These are phyloP conservation scores for Ceraclea dissimilis DNA, from an alignment of 2,888 invertebrate genomes.

Conservation along the genomic window DNA sequence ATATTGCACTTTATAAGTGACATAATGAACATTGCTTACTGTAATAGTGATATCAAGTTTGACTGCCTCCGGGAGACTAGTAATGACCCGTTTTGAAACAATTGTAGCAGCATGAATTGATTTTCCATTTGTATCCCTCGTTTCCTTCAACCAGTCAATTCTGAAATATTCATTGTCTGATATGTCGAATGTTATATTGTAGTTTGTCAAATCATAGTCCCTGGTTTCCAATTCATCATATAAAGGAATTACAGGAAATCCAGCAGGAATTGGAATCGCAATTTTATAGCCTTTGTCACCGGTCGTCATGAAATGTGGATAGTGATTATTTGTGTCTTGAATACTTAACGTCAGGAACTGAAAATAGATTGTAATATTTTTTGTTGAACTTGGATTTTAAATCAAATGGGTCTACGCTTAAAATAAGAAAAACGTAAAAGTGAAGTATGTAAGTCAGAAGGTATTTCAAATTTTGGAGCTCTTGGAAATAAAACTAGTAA, in stretches of 20 bases:
- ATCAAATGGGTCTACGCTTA: too few species aligned
- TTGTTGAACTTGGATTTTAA: too few species aligned
- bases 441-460: too few species aligned
- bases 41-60: not conserved
- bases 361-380: too few species aligned
- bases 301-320: constrained; percentile 37
- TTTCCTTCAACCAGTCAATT: not conserved
- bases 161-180: not conserved
- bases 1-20: too few species aligned
- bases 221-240: constrained; percentile 38
- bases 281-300: constrained; percentile 39
- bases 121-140: not conserved
- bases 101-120: not conserved
- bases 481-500: too few species aligned
- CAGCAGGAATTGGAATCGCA: constrained; percentile 41
- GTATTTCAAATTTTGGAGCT: too few species aligned
- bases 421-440: too few species aligned
- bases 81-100: not conserved
- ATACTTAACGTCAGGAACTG: constrained; percentile 29
- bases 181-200: not conserved
- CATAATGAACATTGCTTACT: too few species aligned
- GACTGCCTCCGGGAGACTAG: not conserved
- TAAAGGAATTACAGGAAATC: constrained; percentile 35
- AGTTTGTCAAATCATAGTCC: constrained; percentile 51
- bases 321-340: constrained; percentile 46